Percentiles rank a stretch among this genome's conserved stretches.
These are phyloP conservation scores for Chalcis sispes DNA, from an alignment of 2,888 invertebrate species.

Conservation along the genomic window DNA sequence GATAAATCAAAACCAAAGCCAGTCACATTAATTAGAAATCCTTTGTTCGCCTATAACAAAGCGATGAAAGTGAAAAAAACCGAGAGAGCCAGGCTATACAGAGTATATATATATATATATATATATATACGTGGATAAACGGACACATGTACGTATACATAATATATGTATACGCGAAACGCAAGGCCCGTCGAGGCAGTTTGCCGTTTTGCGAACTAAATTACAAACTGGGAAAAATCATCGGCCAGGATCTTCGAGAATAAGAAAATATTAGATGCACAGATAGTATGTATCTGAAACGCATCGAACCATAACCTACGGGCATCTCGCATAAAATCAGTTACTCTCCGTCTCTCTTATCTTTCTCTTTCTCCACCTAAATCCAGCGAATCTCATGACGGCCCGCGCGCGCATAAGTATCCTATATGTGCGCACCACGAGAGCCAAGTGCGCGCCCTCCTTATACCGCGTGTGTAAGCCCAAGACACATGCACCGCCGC, in stretches of 20 bases:
- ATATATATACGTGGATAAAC: too few relatives aligned
- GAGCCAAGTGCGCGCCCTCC: slow-evolving; percentile 43
- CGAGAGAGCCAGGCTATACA: too few relatives aligned
- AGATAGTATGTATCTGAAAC: slow-evolving; percentile 54
- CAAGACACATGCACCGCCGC: neutral
- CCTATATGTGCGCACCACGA: too few relatives aligned
- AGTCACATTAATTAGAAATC: slow-evolving; percentile 57
- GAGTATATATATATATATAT: neutral
- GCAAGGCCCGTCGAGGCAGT: too few relatives aligned
- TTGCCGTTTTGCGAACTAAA: slow-evolving; percentile 51
- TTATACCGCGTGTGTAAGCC: slow-evolving; percentile 39
- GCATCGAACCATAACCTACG: slow-evolving; percentile 54
- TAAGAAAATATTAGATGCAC: slow-evolving; percentile 57
- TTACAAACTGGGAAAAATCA: slow-evolving; percentile 53
- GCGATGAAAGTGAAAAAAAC: slow-evolving; percentile 50
- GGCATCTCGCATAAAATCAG: slow-evolving; percentile 55
- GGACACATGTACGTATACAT: too few relatives aligned
- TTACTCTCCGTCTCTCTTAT: slow-evolving; percentile 12
- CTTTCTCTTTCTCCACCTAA: neutral
- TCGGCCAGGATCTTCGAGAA: slow-evolving; percentile 57
- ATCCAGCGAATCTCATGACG: neutral
- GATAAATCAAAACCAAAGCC: slow-evolving; percentile 55
- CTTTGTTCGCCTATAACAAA: slow-evolving; percentile 54
- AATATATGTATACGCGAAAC: too few relatives aligned
- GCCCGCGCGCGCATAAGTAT: slow-evolving; percentile 44